Conservation (phyloP, 2,797 vertebrate species). For the Acanthurus tractus region DNA sequence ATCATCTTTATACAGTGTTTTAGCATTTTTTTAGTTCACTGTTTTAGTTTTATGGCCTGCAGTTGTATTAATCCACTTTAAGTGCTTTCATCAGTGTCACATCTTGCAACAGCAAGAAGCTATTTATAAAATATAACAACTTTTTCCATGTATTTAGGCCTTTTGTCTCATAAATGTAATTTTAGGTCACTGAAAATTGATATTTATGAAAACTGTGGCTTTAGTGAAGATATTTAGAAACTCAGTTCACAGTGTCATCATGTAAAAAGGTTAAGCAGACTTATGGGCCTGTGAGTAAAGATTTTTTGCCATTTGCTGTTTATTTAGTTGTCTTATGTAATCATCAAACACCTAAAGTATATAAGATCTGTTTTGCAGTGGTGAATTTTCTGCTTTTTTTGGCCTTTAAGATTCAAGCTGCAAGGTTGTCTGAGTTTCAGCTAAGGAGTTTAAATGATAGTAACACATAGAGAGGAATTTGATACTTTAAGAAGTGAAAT, state of each 20-base stretch:
- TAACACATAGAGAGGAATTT: slow-evolving; percentile 32
- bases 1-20: slow-evolving; percentile 8
- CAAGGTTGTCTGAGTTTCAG: slow-evolving; percentile 26
- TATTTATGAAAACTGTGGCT: too few species aligned
- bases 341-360: slow-evolving; percentile 3
- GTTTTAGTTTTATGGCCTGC: not conserved
- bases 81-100: not conserved
- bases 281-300: too few species aligned
- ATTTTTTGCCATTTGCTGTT: too few species aligned
- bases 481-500: slow-evolving; percentile 11
- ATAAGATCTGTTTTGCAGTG: slow-evolving; percentile 14
- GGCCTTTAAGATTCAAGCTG: slow-evolving; percentile 35
- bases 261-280: too few species aligned
- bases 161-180: too few species aligned
- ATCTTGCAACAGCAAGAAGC: slow-evolving; percentile 3
- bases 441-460: slow-evolving; percentile 29
- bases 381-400: slow-evolving; percentile 46
- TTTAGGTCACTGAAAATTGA: too few species aligned
- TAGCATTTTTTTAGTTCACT: not conserved
- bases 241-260: too few species aligned
- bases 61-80: not conserved
- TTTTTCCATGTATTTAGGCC: too few species aligned
- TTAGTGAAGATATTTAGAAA: too few species aligned
- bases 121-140: not conserved
- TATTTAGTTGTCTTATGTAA: slow-evolving; percentile 36